A percentile compares a stretch with the other conserved stretches of the same genome.
These are phyloP conservation scores for Pyrochroa serraticornis DNA, from an alignment of 2,888 invertebrate genomes.

Conservation along the genomic window DNA sequence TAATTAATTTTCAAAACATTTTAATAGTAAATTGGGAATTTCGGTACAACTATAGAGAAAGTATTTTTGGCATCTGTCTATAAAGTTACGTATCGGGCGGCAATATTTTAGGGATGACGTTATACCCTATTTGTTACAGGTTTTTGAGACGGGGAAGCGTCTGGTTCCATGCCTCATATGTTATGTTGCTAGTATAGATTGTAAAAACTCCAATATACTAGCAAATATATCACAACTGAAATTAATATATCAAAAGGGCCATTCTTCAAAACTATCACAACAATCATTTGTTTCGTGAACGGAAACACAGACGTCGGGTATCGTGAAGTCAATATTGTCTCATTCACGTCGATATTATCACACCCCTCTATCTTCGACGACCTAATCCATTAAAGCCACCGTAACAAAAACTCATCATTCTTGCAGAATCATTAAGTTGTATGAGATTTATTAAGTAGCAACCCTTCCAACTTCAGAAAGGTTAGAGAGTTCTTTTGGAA, in stretches of 20 bases:
- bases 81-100: constrained; percentile 40
- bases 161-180: constrained; percentile 39
- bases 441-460: no score
- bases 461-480: no score
- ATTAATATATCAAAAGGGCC: constrained; percentile 38
- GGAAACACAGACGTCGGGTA: constrained; percentile 13
- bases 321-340: constrained; percentile 11
- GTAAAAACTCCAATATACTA: constrained; percentile 40
- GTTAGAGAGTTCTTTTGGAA: no score
- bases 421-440: no score
- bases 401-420: no score
- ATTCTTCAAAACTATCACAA: constrained; percentile 30
- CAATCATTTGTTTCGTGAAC: constrained; percentile 28
- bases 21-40: no score
- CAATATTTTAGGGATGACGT: constrained; percentile 48
- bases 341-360: background rate
- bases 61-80: constrained; percentile 34
- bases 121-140: constrained; percentile 45
- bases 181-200: constrained; percentile 33
- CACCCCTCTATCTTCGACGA: no score
- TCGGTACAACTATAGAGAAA: constrained; percentile 13
- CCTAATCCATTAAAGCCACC: no score
- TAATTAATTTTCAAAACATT: no score
- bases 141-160: constrained; percentile 36
- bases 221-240: constrained; percentile 38